phyloP scores from a whole-genome alignment of 2,113 vertebrate genomes.

The Bostrychus sinensis region DNA sequence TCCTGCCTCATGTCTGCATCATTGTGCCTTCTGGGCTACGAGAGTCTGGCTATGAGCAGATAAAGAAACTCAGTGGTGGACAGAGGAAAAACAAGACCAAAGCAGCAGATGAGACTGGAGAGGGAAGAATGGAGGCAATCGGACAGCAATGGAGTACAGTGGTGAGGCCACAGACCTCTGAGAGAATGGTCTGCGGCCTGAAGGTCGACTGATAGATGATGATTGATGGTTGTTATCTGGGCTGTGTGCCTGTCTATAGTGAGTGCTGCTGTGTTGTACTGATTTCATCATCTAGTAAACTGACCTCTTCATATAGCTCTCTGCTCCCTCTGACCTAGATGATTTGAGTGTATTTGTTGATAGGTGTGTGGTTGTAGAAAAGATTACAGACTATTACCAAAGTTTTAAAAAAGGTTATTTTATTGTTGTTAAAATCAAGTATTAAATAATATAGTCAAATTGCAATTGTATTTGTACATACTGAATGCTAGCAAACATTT shows the following conservation, averaged over 20 bases:
- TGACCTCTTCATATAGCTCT: slow-evolving; percentile 26
- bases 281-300: slow-evolving; percentile 45
- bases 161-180: slow-evolving; percentile 11
- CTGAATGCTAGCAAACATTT: no score
- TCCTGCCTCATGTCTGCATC: slow-evolving; percentile 9
- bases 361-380: no score
- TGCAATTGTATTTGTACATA: no score
- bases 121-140: slow-evolving; percentile 34
- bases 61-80: slow-evolving; percentile 29
- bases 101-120: background rate
- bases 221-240: slow-evolving; percentile 63
- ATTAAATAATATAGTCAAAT: no score
- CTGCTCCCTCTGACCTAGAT: background rate
- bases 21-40: slow-evolving; percentile 6
- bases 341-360: background rate
- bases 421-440: no score
- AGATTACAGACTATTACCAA: no score
- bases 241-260: slow-evolving; percentile 29
- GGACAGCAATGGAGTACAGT: slow-evolving; percentile 56
- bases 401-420: no score
- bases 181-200: slow-evolving; percentile 36
- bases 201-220: slow-evolving; percentile 63
- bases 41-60: slow-evolving; percentile 35
- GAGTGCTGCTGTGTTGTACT: slow-evolving; percentile 26
- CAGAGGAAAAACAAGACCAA: slow-evolving; percentile 33